Evolutionary conservation across 30 jellyfish, hydroid and myxozoan genomes (phyloP), one percentile per base, ranked within the genome.

Genomic region (Aurelia sp.): DNA sequence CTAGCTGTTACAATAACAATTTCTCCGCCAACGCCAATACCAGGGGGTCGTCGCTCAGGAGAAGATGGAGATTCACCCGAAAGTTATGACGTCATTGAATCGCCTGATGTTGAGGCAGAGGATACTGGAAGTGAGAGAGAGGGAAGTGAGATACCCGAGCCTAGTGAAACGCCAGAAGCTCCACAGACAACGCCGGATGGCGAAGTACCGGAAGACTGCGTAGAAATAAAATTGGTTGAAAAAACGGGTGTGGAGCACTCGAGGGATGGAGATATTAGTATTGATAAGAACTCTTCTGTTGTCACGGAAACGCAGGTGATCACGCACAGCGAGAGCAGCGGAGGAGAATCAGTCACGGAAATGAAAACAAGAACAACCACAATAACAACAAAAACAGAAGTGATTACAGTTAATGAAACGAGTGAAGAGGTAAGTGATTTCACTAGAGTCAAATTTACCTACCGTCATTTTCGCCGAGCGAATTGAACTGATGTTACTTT

Each of bases 11-110:
- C 82, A 3, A 81, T 81, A 0, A 81, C 70, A 27, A 81, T 81
- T 19, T 81, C 83, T 33, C 91, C 91, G 8, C 91, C 91, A 52
- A 81, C 91, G 19, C 91, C 91, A 21, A 60, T 52, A 19, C 91
- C 91, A 9, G 75, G 76, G 7, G 75, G 53, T 19, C 67, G 85
- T 5, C 73, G 73, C 47, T 18, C 65, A 16, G 76, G 51, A 17
- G 84, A 19, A 27, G 78, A 13, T 21, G 63, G 55, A 9, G 72
- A 67, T 10, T 51, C 91, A 17, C 27, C 72, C 5, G 81, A 48
- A 58, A 70, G 55, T 72, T 72, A 65, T 21, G 68, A 66, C 3
- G 80, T 51, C 41, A 74, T 74, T 22, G 85, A 74, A 52, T 51
- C 70, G 15, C 55, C 55, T 44, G 55, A 44, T 44, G 0, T 44